Evolutionary conservation across 2,797 vertebrate species (phyloP), one percentile per base, ranked within the genome.

Genomic region (Enteromius thamalakanensis): DNA sequence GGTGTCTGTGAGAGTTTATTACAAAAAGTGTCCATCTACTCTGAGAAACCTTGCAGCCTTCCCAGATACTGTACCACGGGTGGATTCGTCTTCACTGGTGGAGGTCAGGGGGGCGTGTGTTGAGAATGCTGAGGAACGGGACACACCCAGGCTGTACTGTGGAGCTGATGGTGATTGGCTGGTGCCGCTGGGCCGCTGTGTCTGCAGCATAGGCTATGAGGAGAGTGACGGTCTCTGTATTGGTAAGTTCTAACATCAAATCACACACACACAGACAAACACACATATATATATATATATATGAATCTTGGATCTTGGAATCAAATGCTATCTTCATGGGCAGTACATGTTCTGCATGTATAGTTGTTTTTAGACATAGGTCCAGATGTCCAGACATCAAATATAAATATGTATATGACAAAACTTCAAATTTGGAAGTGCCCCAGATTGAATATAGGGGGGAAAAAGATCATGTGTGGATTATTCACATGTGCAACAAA

Each of bases 91-190:
- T 32, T 98, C 98, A 40, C 88, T 99, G 92, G 98, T 99, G 90
- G 98, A 99, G 91, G 98, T 99, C 34, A 94, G 96, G 69, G 97
- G 98, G 2, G 96, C 96, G 0, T 99, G 98, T 70, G 96, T 99
- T 87, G 96, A 97, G 91, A 97, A 98, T 0, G 97, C 98, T 0
- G 98, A 99, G 85, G 98, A 99, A 80, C 93, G 96, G 0, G 98
- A 99, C 90, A 97, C 96, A 8, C 98, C 98, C 15, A 99, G 98
- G 81, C 82, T 99, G 55, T 99, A 99, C 81, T 99, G 98, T 87
- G 97, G 98, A 40, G 97, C 98, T 2, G 98, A 99, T 51, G 98
- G 98, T 42, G 98, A 98, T 89, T 99, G 98, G 98, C 93, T 99
- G 86, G 98, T 99, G 34, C 98, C 98, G 21, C 94, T 99, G 76